Evolutionary conservation across 1,140 invertebrate genomes (phyloP).

Genomic region (Lordiphosa stackelbergi): DNA sequence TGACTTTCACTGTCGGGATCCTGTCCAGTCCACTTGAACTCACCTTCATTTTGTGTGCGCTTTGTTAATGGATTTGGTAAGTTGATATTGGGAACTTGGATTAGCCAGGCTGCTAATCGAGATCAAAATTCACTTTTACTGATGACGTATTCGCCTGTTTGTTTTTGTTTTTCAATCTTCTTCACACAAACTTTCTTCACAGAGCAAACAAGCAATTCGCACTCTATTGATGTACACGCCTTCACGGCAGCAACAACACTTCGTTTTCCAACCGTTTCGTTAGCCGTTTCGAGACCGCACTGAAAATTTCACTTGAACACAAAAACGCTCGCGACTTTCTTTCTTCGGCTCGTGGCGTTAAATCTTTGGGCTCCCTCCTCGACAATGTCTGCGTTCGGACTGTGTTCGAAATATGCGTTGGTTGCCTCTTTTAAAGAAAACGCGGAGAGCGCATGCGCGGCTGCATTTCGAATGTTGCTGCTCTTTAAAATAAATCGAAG

Average conservation of each 20-base stretch:
- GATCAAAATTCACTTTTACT: constrained; percentile 47
- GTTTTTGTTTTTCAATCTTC: constrained; percentile 7
- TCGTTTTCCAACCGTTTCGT: constrained; percentile 38
- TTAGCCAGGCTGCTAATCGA: constrained; percentile 50
- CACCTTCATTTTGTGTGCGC: constrained; percentile 51
- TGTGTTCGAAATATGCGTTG: constrained; percentile 50
- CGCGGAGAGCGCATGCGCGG: constrained; percentile 25
- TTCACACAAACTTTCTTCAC: constrained; percentile 54
- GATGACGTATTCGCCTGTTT: constrained; percentile 22
- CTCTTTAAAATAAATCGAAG: constrained; percentile 48
- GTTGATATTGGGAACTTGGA: constrained; percentile 32
- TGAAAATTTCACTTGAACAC: constrained; percentile 49
- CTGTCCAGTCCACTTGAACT: constrained; percentile 9
- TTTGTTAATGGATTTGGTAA: constrained; percentile 11
- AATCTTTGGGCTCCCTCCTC: constrained; percentile 40
- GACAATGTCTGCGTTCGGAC: constrained; percentile 64
- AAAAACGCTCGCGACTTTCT: constrained; percentile 65
- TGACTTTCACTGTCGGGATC: constrained; percentile 49
- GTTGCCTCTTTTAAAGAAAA: constrained; percentile 67
- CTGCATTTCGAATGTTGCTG: constrained; percentile 30
- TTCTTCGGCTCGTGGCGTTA: constrained; percentile 32
- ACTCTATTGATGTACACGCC: constrained; percentile 21
- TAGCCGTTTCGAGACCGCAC: constrained; percentile 37
- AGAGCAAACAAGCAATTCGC: constrained; percentile 45
- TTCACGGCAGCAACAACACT: constrained; percentile 11